Percentiles rank a stretch among this genome's conserved stretches.
Conservation (phyloP, 2,113 vertebrate genomes). For the Mustela lutreola region DNA sequence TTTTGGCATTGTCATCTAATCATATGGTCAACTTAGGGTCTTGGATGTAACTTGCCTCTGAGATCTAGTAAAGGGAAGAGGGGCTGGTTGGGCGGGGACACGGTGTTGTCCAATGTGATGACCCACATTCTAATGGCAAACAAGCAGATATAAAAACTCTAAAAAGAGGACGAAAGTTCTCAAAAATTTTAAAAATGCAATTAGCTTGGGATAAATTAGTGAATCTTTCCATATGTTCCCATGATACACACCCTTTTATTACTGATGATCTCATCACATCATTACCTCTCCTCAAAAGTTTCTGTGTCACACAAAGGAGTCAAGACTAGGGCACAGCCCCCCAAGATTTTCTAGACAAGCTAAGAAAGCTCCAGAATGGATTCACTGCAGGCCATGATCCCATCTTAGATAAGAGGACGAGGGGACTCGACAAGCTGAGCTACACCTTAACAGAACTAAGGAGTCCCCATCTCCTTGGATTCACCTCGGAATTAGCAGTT, state of each 20-base stretch:
- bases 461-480: background rate
- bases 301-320: background rate
- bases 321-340: background rate
- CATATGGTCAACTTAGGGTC: background rate
- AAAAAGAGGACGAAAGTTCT: background rate
- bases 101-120: background rate
- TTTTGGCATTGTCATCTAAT: constrained; percentile 58
- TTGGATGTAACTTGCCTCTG: background rate
- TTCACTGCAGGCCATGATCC: background rate
- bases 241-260: background rate
- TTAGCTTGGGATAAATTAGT: background rate
- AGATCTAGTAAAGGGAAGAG: background rate
- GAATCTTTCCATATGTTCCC: background rate
- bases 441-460: background rate
- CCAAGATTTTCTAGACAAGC: background rate
- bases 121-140: background rate
- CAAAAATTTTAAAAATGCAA: background rate
- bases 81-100: background rate
- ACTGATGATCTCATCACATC: background rate
- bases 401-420: background rate
- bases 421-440: background rate
- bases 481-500: background rate
- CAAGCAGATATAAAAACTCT: background rate
- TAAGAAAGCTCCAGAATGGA: background rate
- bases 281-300: background rate